Evolutionary conservation across 35 echinoderm and acorn worm species (phyloP), one percentile per base, ranked within the genome.

Genomic region (Strongylocentrotus purpuratus): DNA sequence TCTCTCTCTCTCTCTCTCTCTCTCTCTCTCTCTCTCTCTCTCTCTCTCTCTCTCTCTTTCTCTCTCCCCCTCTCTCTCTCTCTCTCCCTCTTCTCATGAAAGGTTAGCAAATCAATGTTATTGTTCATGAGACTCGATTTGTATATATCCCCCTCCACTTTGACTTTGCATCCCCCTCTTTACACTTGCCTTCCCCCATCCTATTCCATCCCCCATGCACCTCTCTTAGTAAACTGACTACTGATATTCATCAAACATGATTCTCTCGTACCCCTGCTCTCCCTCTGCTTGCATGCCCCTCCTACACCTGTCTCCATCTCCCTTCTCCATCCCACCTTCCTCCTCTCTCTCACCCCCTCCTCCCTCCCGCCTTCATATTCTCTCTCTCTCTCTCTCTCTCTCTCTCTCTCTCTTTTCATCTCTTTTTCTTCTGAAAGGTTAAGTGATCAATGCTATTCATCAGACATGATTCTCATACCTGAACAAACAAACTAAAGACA

Each of bases 391-490:
- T 55, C 50, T 14, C 50, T 55, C 50, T 55, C 14, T 55, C 8
- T 55, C 50, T 10, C 8, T 55, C 50, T 55, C 50, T 55, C 50
- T 14, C 14, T 10, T 55, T n/a, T n/a, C n/a, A n/a, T n/a, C n/a
- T n/a, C n/a, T n/a, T 10, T 59, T 17, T 59, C 52, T 59, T 41
- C 10, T 55, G 50, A 78, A 78, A 78, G 65, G 65, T 78, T 78
- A 78, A 78, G 20, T 78, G 65, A 78, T 78, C 65, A 78, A 78
- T 78, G 65, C 65, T n/a, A 78, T 78, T 78, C 65, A 78, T 78
- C 65, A 78, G 65, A 22, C 65, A 78, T 78, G 65, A 78, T 78
- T 78, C 65, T 78, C 65, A 78, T 78, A 78, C 65, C 65, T 78
- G 65, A 78, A 78, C 28, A 78, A 78, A 78, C 65, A 78, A 78